These are phyloP conservation scores for Microtus obscurus DNA, from an alignment of 2,797 vertebrate species.

Conservation along the genomic window DNA sequence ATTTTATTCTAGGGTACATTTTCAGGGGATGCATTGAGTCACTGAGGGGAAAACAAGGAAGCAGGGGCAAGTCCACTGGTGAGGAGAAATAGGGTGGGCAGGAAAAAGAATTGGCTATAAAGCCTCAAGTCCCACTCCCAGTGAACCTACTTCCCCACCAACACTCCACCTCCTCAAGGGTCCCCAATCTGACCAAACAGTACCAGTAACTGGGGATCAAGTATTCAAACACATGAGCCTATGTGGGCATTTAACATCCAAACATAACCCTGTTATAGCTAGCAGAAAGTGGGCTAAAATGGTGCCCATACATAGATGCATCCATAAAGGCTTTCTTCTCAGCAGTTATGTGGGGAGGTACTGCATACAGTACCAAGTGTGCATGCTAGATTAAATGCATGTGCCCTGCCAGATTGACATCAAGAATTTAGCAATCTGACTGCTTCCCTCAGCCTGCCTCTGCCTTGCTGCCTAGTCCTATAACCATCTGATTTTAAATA, in stretches of 20 bases:
- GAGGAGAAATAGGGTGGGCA: not conserved
- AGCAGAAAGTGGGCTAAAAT: not conserved
- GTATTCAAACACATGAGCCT: not conserved
- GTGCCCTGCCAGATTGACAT: no score
- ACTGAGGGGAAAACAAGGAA: not conserved
- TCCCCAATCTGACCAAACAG: not conserved
- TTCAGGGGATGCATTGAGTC: no score
- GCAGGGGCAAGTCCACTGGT: not conserved
- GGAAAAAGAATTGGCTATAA: not conserved
- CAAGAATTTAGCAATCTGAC: not conserved
- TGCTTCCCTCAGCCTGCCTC: not conserved
- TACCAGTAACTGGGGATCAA: no score
- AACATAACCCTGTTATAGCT: not conserved
- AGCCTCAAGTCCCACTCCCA: not conserved
- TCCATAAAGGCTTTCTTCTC: not conserved
- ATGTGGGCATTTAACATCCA: not conserved
- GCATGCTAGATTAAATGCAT: not conserved
- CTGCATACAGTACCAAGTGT: not conserved
- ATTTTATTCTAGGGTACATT: not conserved
- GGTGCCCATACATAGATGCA: not conserved
- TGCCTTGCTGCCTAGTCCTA: not conserved
- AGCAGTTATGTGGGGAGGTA: fast-evolving
- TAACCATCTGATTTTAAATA: not conserved
- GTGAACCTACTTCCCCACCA: not conserved
- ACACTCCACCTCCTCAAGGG: not conserved